These are phyloP conservation scores for Morpho helenor DNA, from an alignment of 2,888 invertebrate species.

Conservation along the genomic window DNA sequence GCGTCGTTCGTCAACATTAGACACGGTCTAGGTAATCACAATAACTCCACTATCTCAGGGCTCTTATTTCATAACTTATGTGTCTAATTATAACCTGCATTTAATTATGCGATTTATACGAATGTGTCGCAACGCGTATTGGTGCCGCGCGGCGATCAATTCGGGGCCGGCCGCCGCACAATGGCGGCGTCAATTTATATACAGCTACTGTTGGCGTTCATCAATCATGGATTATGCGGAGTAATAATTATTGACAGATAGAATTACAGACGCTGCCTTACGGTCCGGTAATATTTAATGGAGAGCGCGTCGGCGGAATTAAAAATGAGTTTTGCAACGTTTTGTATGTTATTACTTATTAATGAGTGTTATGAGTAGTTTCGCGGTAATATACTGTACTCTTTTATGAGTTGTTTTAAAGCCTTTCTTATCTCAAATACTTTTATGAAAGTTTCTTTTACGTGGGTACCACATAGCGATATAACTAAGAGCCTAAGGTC, in stretches of 20 bases:
- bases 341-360: conserved; percentile 10
- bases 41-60: conserved; percentile 41
- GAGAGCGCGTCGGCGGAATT: conserved; percentile 16
- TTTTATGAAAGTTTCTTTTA: too few relatives aligned
- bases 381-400: background rate
- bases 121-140: conserved; percentile 29
- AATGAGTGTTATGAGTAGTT: background rate
- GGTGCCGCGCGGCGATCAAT: conserved; percentile 43
- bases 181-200: conserved; percentile 59
- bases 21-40: conserved; percentile 30
- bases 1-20: conserved; percentile 27
- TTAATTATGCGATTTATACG: conserved; percentile 47
- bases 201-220: conserved; percentile 62
- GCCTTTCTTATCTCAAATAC: too few relatives aligned
- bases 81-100: conserved; percentile 54
- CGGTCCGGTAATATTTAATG: conserved; percentile 22
- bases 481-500: too few relatives aligned
- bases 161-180: conserved; percentile 46
- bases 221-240: conserved; percentile 65
- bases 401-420: too few relatives aligned
- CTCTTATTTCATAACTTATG: conserved; percentile 48
- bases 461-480: too few relatives aligned
- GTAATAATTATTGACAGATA: conserved; percentile 69
- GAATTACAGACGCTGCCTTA: conserved; percentile 35
- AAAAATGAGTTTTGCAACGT: conserved; percentile 28